These are phyloP conservation scores for Tor tambroides DNA, from an alignment of 2,113 vertebrate genomes.

Conservation along the genomic window DNA sequence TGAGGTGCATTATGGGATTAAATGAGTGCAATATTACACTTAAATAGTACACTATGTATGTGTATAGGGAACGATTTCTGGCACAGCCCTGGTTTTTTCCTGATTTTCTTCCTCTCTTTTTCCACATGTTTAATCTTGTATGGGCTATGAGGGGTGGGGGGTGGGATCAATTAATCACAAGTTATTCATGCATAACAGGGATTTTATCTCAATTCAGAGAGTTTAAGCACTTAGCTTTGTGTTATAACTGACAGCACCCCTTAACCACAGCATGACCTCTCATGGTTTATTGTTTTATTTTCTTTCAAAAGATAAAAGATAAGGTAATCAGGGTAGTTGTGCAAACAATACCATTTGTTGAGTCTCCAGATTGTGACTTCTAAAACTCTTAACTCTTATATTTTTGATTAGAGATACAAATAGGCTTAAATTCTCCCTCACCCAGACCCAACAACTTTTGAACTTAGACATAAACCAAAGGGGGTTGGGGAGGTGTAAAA, in stretches of 20 bases:
- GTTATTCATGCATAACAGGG: neutral
- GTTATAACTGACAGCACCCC: neutral
- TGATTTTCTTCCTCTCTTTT: too few species aligned
- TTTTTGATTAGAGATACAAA: neutral
- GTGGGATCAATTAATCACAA: neutral
- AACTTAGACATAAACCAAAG: neutral
- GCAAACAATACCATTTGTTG: neutral
- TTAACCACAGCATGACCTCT: neutral
- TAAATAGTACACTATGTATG: too few species aligned
- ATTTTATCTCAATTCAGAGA: neutral
- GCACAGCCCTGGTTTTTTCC: too few species aligned
- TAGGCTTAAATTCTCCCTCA: neutral
- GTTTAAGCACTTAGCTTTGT: neutral
- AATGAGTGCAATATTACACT: too few species aligned
- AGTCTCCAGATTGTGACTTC: neutral
- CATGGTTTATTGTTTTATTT: neutral
- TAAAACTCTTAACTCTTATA: neutral
- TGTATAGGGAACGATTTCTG: too few species aligned
- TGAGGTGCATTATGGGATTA: too few species aligned
- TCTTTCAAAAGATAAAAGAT: neutral
- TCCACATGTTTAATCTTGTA: too few species aligned
- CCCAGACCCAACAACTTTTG: neutral
- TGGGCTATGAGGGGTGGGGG: too few species aligned
- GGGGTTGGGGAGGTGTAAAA: neutral
- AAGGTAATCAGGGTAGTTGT: neutral